These are phyloP conservation scores for Drosophila kokeensis DNA, from an alignment of 2,888 invertebrate genomes.

Conservation along the genomic window DNA sequence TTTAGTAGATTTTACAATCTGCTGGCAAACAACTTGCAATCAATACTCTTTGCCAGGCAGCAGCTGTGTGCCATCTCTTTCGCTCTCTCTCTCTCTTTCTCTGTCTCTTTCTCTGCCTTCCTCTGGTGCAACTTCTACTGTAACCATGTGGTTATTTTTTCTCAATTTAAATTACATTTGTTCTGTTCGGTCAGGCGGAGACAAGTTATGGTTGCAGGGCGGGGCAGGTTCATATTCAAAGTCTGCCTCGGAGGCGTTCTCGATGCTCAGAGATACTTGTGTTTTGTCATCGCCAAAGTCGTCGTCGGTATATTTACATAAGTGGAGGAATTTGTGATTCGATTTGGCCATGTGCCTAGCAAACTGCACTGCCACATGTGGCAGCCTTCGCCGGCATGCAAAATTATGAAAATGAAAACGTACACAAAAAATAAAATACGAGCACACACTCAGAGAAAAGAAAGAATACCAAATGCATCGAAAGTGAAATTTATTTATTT, in stretches of 20 bases:
- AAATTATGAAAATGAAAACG: slow-evolving; percentile 69
- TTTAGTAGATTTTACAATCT: slow-evolving; percentile 1
- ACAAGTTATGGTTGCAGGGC: slow-evolving; percentile 27
- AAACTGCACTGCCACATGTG: slow-evolving; percentile 35
- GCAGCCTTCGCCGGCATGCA: slow-evolving; percentile 21
- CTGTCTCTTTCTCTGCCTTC: not conserved
- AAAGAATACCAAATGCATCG: not conserved
- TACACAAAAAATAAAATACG: not conserved
- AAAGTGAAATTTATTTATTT: not conserved
- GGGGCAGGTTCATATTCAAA: slow-evolving; percentile 30
- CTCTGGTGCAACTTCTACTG: not conserved
- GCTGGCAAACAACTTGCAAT: slow-evolving; percentile 28
- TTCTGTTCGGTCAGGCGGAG: slow-evolving; percentile 31
- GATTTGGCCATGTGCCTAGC: slow-evolving; percentile 29
- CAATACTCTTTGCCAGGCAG: slow-evolving; percentile 46
- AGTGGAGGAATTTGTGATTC: slow-evolving; percentile 47
- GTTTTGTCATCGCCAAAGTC: slow-evolving; percentile 16
- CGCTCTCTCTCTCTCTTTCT: not conserved
- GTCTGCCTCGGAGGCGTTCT: slow-evolving; percentile 26
- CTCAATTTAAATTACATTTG: slow-evolving; percentile 63
- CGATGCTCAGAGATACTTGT: slow-evolving; percentile 9
- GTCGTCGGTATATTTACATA: slow-evolving; percentile 59
- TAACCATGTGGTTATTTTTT: slow-evolving; percentile 26
- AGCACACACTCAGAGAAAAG: not conserved
- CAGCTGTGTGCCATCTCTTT: not conserved